Conservation (phyloP, 2,113 vertebrate genomes). For the Cyphomyrus plagiostoma region DNA sequence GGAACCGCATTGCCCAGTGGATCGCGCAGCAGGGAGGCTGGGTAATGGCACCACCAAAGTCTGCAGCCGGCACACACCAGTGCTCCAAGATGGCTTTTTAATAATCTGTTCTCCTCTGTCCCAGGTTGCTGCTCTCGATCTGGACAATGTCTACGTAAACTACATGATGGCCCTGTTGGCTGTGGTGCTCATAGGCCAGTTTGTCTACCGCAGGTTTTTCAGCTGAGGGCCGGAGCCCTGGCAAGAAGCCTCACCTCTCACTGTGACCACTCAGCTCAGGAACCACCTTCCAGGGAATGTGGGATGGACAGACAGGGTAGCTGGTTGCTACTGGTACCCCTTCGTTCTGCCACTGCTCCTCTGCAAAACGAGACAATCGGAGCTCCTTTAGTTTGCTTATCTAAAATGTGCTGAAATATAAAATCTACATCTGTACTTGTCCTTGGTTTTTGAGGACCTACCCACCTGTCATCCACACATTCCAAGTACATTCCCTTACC, state of each 20-base stretch:
- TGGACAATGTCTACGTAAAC: conserved; percentile 52
- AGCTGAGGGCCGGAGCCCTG: conserved; percentile 40
- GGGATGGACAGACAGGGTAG: not conserved
- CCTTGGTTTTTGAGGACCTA: not conserved
- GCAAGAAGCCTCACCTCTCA: not conserved
- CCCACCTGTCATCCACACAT: not conserved
- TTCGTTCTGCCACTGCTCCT: not conserved
- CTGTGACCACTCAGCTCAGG: conserved; percentile 6
- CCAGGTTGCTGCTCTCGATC: conserved; percentile 54
- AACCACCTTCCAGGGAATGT: not conserved
- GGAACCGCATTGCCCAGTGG: conserved; percentile 59
- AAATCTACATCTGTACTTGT: not conserved
- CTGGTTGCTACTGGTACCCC: not conserved
- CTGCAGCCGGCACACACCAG: not conserved
- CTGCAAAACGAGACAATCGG: not conserved
- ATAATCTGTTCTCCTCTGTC: conserved; percentile 17
- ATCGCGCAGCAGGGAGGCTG: conserved; percentile 70
- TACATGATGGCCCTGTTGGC: conserved; percentile 46
- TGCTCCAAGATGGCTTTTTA: not conserved
- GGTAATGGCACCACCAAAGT: conserved; percentile 53
- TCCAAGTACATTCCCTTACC: not conserved
- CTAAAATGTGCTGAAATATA: not conserved
- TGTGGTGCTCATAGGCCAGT: conserved; percentile 53
- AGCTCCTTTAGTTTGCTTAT: not conserved
- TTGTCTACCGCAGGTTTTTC: conserved; percentile 58